phyloP scores from a whole-genome alignment of 2,113 vertebrate species.

The Hemicordylus capensis region DNA sequence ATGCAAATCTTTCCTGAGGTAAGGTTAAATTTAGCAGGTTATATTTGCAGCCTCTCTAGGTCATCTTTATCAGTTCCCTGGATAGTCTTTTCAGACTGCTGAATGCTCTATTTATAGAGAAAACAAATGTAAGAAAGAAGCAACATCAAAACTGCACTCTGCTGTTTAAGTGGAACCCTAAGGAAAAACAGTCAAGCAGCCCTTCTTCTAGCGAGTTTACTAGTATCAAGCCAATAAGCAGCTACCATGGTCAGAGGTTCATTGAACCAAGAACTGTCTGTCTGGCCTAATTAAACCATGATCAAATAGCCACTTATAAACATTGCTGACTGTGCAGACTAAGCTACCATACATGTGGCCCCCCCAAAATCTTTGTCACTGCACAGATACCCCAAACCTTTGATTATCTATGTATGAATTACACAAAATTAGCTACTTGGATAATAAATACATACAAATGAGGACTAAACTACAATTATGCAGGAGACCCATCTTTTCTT shows the following conservation, averaged over 20 bases:
- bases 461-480: no score
- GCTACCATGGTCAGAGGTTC: not conserved
- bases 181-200: not conserved
- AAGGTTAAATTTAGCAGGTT: not conserved
- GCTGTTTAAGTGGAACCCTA: not conserved
- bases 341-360: not conserved
- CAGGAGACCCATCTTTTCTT: no score
- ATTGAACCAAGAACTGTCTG: not conserved
- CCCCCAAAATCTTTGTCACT: not conserved
- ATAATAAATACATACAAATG: not conserved
- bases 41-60: constrained; percentile 25
- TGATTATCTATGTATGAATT: no score
- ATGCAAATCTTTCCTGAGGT: not conserved
- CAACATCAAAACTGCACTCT: not conserved
- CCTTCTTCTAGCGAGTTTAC: not conserved
- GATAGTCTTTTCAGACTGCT: not conserved
- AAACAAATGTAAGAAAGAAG: not conserved
- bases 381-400: not conserved
- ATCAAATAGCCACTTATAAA: not conserved
- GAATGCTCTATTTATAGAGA: not conserved
- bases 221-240: constrained; percentile 4
- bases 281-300: not conserved
- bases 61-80: not conserved
- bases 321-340: not conserved
- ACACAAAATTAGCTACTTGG: not conserved